Percentiles rank a stretch among this genome's conserved stretches.
Conservation (phyloP, 64 coral and sea anemone species). For the Astreopora myriophthalma region DNA sequence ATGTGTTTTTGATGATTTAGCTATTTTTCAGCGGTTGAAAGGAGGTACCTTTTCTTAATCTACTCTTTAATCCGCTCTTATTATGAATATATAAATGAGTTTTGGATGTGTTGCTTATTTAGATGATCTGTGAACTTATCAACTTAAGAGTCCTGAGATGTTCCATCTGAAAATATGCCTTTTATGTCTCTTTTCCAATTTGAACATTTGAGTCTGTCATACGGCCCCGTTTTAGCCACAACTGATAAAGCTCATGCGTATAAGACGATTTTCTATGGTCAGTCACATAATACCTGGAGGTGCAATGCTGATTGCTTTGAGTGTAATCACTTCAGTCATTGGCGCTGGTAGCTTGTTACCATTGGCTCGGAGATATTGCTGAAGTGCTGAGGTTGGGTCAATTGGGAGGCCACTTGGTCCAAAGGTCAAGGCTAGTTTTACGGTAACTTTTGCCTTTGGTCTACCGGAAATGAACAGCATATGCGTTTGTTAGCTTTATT, state of each 20-base stretch:
- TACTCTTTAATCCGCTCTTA: too few relatives aligned
- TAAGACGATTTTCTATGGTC: too few relatives aligned
- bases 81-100: too few relatives aligned
- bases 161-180: too few relatives aligned
- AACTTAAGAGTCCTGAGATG: neutral
- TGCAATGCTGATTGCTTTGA: slow-evolving; percentile 38
- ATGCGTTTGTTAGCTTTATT: neutral
- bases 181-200: too few relatives aligned
- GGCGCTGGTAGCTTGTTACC: slow-evolving; percentile 68
- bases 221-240: too few relatives aligned
- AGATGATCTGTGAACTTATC: neutral
- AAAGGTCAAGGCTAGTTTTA: slow-evolving; percentile 47
- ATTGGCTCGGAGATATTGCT: slow-evolving; percentile 65
- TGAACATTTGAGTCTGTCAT: too few relatives aligned
- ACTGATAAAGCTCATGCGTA: too few relatives aligned
- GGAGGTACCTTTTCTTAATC: neutral
- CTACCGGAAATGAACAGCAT: neutral
- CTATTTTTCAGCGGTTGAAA: neutral
- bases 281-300: slow-evolving; percentile 60
- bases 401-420: slow-evolving; percentile 40
- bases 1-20: neutral
- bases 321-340: slow-evolving; percentile 8
- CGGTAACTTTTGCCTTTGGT: slow-evolving; percentile 40
- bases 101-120: too few relatives aligned
- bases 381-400: slow-evolving; percentile 61